Evolutionary conservation across 2,888 invertebrate species (phyloP).

Genomic region (Amphipoea oculea): DNA sequence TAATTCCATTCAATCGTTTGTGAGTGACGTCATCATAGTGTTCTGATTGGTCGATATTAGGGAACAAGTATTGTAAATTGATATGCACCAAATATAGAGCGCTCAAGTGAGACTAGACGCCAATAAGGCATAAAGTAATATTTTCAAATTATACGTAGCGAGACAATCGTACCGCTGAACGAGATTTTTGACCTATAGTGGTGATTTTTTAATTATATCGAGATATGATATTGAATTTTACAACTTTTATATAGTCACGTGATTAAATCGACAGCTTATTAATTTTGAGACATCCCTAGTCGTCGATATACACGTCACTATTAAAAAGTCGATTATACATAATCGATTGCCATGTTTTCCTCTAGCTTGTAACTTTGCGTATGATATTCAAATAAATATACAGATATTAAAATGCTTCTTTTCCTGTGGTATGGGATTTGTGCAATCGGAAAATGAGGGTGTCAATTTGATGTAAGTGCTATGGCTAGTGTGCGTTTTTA

Average conservation of each 20-base stretch:
- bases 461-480: constrained; percentile 76
- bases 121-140: constrained; percentile 72
- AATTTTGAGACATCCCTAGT: constrained; percentile 27
- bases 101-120: constrained; percentile 81
- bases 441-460: constrained; percentile 79
- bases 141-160: constrained; percentile 61
- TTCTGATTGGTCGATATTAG: constrained; percentile 68
- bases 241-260: constrained; percentile 39
- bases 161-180: constrained; percentile 31
- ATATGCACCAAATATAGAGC: constrained; percentile 78
- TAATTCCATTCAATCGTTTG: constrained; percentile 45
- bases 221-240: constrained; percentile 41
- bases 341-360: constrained; percentile 68
- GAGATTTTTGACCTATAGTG: constrained; percentile 52
- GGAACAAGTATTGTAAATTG: constrained; percentile 80
- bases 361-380: constrained; percentile 72
- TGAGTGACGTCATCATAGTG: constrained; percentile 48
- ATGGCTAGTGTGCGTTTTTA: constrained; percentile 50
- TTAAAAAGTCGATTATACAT: constrained; percentile 47
- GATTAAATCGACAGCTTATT: constrained; percentile 18
- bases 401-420: constrained; percentile 63
- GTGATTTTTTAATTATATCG: constrained; percentile 47
- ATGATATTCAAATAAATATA: constrained; percentile 68
- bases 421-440: constrained; percentile 68
- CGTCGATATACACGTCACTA: constrained; percentile 37